phyloP scores from a whole-genome alignment of 2,113 vertebrate genomes.

The Hippocampus guttulatus region DNA sequence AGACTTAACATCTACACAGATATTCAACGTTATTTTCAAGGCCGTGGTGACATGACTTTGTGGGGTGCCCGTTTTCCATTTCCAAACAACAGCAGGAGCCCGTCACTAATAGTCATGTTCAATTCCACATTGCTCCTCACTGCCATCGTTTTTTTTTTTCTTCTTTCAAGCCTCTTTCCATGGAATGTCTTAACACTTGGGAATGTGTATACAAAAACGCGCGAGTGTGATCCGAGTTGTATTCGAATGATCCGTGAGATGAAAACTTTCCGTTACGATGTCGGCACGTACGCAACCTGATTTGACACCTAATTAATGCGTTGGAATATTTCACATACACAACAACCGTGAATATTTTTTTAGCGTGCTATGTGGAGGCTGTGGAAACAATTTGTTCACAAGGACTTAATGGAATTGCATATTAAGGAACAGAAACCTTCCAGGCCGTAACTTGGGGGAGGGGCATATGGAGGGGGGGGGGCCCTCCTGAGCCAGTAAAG shows the following conservation, averaged over 20 bases:
- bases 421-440: slow-evolving; percentile 45
- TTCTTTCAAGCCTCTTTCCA: slow-evolving; percentile 9
- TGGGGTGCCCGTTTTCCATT: background rate
- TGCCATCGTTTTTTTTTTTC: slow-evolving; percentile 10
- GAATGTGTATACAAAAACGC: slow-evolving; percentile 43
- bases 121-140: slow-evolving; percentile 9
- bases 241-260: background rate
- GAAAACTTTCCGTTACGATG: background rate
- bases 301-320: slow-evolving; percentile 34
- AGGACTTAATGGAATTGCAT: slow-evolving; percentile 66
- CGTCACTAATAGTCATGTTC: background rate
- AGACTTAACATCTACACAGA: background rate
- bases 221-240: background rate
- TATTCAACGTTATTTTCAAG: background rate
- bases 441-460: slow-evolving; percentile 11
- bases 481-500: background rate
- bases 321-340: slow-evolving; percentile 31
- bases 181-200: slow-evolving; percentile 57
- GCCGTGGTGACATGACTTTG: background rate
- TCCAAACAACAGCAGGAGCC: background rate
- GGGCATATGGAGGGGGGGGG: background rate
- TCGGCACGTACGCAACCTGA: slow-evolving; percentile 6
- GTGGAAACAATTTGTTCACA: slow-evolving; percentile 23
- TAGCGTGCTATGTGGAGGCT: slow-evolving; percentile 26
- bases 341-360: slow-evolving; percentile 34